Evolutionary conservation across 1,140 invertebrate genomes (phyloP), one percentile per base, ranked within the genome.

Genomic region (Drosophila eugracilis): DNA sequence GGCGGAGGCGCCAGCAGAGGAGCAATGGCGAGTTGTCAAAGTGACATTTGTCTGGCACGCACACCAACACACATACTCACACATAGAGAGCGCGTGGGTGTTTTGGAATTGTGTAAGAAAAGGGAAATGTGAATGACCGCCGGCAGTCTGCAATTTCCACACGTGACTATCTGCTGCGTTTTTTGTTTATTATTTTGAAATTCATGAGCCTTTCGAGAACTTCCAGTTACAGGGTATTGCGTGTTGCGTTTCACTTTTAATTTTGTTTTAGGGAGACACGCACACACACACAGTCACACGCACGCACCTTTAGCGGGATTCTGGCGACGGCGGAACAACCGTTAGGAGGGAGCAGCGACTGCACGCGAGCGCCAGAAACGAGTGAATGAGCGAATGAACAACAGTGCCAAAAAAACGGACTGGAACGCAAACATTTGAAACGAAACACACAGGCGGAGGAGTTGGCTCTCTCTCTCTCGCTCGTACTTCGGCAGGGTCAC

Each of bases 291-390:
- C 49, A 45, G n/a, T n/a, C 30, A 24, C 36, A 24, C 17, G 50
- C 71, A 75, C 72, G 62, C 73, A 76, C 71, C 72, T 75, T 55
- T 57, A 37, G 55, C 55, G 36, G 66, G 74, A 57, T 59, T 71
- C 70, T 81, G 50, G 45, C 72, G 76, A 62, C 63, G 73, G 78
- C 81, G 81, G 49, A 80, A 70, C 62, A 57, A 81, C 81, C 77
- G 81, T 88, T 85, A 85, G 66, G 58, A 59, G 70, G 55, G 12
- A 69, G 66, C 80, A 73, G 72, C 81, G 81, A 86, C 83, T 86
- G 77, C 74, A 86, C 75, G 78, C 74, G 60, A 86, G 69, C 65
- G 69, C 59, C 83, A 70, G 74, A 77, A 80, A 77, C 81, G 73
- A 80, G 67, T 85, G 80, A 85, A 76, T 73, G 60, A 48, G 65